A percentile compares a stretch with the other conserved stretches of the same genome.
Conservation (phyloP, 2,888 invertebrate genomes). For the Diarsia rubi region DNA sequence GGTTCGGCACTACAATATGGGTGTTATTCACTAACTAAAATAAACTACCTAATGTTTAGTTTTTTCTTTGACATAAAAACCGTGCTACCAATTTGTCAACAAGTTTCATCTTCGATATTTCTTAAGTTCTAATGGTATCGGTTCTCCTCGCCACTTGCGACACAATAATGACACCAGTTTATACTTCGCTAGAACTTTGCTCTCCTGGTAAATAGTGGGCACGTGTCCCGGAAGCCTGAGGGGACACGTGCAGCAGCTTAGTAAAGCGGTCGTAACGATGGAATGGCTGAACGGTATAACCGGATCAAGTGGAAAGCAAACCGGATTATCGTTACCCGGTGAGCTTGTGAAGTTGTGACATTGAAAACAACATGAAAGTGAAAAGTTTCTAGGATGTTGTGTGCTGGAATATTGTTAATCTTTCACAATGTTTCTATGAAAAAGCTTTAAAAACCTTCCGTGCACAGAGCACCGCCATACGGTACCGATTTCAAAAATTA, state of each 20-base stretch:
- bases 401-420: background rate
- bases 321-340: conserved; percentile 9
- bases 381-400: background rate
- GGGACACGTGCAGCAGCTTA: conserved; percentile 32
- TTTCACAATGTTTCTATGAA: background rate
- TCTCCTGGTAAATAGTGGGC: conserved; percentile 10
- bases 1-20: too few relatives aligned
- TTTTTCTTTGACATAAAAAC: background rate
- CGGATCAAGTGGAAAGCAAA: conserved; percentile 22
- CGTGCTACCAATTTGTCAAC: background rate
- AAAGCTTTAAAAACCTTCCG: background rate
- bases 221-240: conserved; percentile 13
- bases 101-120: background rate
- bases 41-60: background rate
- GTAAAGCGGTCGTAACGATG: conserved; percentile 30
- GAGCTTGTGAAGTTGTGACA: conserved; percentile 25
- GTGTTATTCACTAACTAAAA: background rate
- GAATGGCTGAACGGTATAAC: conserved; percentile 3
- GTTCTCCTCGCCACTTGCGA: background rate
- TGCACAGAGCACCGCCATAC: background rate
- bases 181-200: background rate
- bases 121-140: background rate
- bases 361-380: conserved; percentile 12
- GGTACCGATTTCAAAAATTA: background rate
- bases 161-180: background rate